A percentile compares a stretch with the other conserved stretches of the same genome.
phyloP scores from a whole-genome alignment of 2,113 vertebrate species.

The Oryzias woworae region DNA sequence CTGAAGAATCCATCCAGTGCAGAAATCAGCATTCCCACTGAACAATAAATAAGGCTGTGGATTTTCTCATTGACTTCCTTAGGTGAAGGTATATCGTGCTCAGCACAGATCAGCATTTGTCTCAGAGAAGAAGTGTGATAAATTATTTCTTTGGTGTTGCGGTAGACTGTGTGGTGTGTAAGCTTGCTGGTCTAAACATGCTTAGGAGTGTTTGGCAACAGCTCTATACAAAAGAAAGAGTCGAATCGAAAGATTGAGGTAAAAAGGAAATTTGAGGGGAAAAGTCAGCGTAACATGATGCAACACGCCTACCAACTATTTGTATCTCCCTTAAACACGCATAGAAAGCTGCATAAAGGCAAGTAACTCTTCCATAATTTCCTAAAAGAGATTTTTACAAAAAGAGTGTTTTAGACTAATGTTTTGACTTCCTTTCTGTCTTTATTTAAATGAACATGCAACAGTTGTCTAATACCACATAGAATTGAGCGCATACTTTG shows the following conservation, averaged over 20 bases:
- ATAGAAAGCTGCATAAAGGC: background rate
- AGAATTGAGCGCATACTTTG: too few species aligned
- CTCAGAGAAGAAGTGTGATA: background rate
- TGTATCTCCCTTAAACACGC: conserved; percentile 1
- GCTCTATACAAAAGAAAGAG: conserved; percentile 1
- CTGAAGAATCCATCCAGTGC: too few species aligned
- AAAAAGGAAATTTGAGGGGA: conserved; percentile 11
- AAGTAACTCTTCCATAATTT: background rate
- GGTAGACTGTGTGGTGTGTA: background rate
- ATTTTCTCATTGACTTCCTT: conserved; percentile 5
- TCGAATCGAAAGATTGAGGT: background rate
- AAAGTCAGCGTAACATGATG: conserved; percentile 28
- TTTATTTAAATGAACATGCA: too few species aligned
- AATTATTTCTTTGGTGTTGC: background rate
- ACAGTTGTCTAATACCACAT: too few species aligned
- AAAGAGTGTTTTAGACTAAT: too few species aligned
- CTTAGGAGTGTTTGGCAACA: conserved; percentile 1
- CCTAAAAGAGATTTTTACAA: too few species aligned
- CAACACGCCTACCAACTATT: conserved; percentile 29
- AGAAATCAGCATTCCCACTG: conserved; percentile 27
- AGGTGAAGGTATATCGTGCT: background rate
- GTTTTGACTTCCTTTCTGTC: too few species aligned
- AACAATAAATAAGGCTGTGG: background rate
- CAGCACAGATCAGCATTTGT: too few species aligned
- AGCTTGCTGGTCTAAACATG: conserved; percentile 30